Evolutionary conservation across 2,113 vertebrate species (phyloP).

Genomic region (Meleagris gallopavo): DNA sequence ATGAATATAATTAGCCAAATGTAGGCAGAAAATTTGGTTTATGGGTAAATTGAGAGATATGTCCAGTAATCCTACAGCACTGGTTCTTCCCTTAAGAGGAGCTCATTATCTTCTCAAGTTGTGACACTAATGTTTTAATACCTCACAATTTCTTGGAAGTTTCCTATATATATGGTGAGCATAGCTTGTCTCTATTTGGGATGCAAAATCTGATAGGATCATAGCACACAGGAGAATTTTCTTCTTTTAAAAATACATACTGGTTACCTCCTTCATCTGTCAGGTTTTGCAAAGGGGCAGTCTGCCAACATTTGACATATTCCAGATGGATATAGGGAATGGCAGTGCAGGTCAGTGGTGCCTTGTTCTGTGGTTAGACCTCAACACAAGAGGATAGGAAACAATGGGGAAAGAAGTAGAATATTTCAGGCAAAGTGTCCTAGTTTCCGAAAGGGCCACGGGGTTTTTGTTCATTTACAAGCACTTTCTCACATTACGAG

Average conservation of each 20-base stretch:
- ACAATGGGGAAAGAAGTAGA: neutral
- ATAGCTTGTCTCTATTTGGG: neutral
- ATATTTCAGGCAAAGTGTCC: constrained; percentile 40
- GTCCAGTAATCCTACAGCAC: neutral
- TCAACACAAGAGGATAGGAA: constrained; percentile 41
- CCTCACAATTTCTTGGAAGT: neutral
- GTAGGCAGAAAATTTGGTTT: neutral
- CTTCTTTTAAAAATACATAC: neutral
- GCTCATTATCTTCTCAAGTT: neutral
- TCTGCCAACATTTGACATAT: constrained; percentile 42
- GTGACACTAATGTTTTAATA: neutral
- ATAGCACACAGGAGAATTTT: neutral
- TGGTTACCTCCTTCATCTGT: neutral
- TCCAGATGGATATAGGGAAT: constrained; percentile 36
- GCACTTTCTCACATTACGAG: constrained; percentile 66
- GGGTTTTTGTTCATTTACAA: constrained; percentile 54
- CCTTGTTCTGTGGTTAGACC: constrained; percentile 62
- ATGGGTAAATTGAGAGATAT: neutral
- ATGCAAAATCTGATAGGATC: neutral
- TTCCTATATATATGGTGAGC: neutral
- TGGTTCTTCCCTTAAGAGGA: neutral
- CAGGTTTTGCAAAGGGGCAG: neutral
- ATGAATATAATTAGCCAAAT: neutral
- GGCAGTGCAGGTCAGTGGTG: neutral
- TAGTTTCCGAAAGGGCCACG: neutral